A percentile compares a stretch with the other conserved stretches of the same genome.
phyloP scores from a whole-genome alignment of 2,888 invertebrate genomes.

The Allolobophora icterica region DNA sequence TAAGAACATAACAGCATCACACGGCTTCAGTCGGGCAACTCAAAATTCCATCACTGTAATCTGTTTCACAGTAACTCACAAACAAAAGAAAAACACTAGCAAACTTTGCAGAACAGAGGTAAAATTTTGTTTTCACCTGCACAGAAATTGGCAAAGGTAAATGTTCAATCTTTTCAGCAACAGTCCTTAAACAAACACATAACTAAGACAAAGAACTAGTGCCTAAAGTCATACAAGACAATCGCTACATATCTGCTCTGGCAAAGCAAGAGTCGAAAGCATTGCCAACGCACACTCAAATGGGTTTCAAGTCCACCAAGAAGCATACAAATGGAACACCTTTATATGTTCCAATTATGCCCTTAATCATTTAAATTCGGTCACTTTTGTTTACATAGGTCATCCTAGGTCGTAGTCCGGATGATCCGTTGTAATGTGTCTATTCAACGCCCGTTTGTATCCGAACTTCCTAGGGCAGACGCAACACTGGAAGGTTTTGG shows the following conservation, averaged over 20 bases:
- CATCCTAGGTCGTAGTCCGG: not conserved
- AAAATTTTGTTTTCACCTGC: not conserved
- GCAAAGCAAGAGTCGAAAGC: not conserved
- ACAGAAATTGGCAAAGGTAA: not conserved
- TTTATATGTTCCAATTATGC: not conserved
- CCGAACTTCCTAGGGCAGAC: conserved; percentile 9
- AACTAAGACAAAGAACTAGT: not conserved
- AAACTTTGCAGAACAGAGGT: not conserved
- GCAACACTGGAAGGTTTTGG: conserved; percentile 4
- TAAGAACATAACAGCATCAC: not conserved
- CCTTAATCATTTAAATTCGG: not conserved
- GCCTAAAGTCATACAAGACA: not conserved
- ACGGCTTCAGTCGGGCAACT: not conserved
- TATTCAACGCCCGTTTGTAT: conserved; percentile 1
- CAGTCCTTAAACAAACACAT: not conserved
- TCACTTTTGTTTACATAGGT: not conserved
- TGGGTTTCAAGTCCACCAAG: not conserved
- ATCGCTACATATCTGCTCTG: not conserved
- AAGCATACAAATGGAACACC: not conserved
- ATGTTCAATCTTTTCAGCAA: not conserved
- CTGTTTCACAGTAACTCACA: not conserved
- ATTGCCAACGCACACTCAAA: not conserved
- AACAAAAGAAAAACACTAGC: not conserved
- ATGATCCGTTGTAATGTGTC: not conserved
- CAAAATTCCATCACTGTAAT: not conserved